Evolutionary conservation across 1,140 invertebrate species (phyloP).

Genomic region (Prorops nasuta): DNA sequence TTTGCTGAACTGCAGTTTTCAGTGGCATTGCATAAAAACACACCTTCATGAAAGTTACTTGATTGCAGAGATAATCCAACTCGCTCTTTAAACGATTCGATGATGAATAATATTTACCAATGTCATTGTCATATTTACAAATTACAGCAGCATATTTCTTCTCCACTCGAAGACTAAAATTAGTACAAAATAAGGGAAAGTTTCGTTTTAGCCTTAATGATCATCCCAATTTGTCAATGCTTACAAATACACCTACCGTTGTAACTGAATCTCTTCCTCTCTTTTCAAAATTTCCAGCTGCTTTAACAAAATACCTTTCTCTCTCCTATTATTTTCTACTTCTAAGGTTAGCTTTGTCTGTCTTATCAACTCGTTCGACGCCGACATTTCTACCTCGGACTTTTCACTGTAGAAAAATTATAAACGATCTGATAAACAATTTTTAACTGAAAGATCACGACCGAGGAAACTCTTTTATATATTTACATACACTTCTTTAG

Average conservation of each 20-base stretch:
- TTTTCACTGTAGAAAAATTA: background rate
- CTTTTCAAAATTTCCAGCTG: background rate
- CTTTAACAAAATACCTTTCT: background rate
- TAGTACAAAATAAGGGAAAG: background rate
- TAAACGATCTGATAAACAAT: too few species aligned
- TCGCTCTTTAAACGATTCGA: slow-evolving; percentile 23
- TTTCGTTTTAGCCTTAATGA: too few species aligned
- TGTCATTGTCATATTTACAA: slow-evolving; percentile 28
- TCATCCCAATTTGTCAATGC: too few species aligned
- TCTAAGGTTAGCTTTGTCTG: background rate
- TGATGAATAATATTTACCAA: slow-evolving; percentile 20
- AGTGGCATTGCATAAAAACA: slow-evolving; percentile 3
- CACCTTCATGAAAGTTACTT: slow-evolving; percentile 22
- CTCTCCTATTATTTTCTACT: background rate
- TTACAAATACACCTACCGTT: background rate
- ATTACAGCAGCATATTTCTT: slow-evolving; percentile 16
- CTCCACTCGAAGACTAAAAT: slow-evolving; percentile 5
- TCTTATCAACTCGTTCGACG: background rate
- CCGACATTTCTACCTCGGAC: background rate
- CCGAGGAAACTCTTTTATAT: too few species aligned
- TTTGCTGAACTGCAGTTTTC: background rate
- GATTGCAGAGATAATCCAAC: slow-evolving; percentile 11
- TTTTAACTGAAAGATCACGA: too few species aligned
- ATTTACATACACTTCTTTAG: too few species aligned
- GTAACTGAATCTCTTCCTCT: background rate